A percentile compares a stretch with the other conserved stretches of the same genome.
phyloP scores from a whole-genome alignment of 2,888 invertebrate genomes.

The Drosophila mettleri region DNA sequence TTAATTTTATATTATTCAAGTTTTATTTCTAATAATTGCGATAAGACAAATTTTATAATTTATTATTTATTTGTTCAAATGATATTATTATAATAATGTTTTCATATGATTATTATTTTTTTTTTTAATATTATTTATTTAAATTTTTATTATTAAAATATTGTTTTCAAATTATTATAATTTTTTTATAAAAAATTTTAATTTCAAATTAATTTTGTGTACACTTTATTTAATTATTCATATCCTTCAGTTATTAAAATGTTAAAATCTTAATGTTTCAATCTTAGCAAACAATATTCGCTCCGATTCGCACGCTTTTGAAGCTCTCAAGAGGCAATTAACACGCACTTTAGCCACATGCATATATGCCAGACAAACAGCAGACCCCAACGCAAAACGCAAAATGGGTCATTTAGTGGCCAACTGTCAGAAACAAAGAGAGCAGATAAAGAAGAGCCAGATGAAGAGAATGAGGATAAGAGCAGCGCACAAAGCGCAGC shows the following conservation, averaged over 20 bases:
- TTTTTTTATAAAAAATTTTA: too few relatives aligned
- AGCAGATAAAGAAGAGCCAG: not conserved
- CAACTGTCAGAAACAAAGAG: constrained; percentile 54
- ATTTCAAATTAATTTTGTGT: too few relatives aligned
- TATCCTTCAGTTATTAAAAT: too few relatives aligned
- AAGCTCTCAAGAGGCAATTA: constrained; percentile 3
- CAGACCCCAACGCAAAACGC: not conserved
- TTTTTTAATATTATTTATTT: not conserved
- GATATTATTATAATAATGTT: too few relatives aligned
- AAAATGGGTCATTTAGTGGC: constrained; percentile 31
- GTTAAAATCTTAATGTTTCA: too few relatives aligned
- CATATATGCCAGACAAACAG: constrained; percentile 14
- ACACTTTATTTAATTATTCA: too few relatives aligned
- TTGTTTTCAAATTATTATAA: too few relatives aligned
- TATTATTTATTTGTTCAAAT: too few relatives aligned
- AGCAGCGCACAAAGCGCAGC: constrained; percentile 36
- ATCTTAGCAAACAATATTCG: not conserved
- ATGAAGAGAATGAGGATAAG: constrained; percentile 12
- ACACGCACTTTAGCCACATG: not conserved
- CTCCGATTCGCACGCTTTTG: not conserved
- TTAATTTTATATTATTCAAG: too few relatives aligned
- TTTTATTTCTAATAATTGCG: too few relatives aligned
- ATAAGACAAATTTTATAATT: too few relatives aligned
- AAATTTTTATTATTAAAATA: not conserved
- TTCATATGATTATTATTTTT: not conserved